Evolutionary conservation across 2,113 vertebrate genomes (phyloP), one percentile per base, ranked within the genome.

Genomic region (Oxygymnocypris stewartii): DNA sequence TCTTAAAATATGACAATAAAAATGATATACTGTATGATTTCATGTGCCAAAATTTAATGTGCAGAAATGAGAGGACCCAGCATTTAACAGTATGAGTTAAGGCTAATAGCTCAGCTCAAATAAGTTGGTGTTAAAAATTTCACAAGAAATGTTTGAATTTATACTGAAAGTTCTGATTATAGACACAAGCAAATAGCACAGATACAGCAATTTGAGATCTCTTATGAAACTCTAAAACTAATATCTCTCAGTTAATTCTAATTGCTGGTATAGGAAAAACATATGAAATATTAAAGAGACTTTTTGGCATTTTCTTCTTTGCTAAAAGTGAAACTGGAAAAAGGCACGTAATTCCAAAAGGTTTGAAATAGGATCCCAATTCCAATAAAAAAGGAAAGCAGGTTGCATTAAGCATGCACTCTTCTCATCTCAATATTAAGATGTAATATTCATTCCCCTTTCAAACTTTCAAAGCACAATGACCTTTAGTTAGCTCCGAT

Each of bases 381-480:
- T 40, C 1, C 20, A 44, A 74, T 44, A 59, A n/a, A n/a, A 59
- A 59, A 59, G 6, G 18, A 59, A 59, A 59, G 20, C 20, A 59
- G 20, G 18, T 59, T 8, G 57, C n/a, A 59, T 59, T 61, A 61
- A 61, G 23, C 20, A 61, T n/a, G 42, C 44, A 28, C 13, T 76
- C 42, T 76, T 77, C 8, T 49, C 13, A 18, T 2, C 51, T 77
- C n/a, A 77, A 9, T 18, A 77, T 31, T 51, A 57, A 84, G n/a
- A 63, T 74, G 37, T 57, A 44, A 6, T 10, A 42, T 12, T 18
- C 79, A 49, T 31, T 31, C 28, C 28, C 31, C 54, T 73, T 71
- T 69, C 14, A 80, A 63, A 61, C 31, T 47, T 82, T 8, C 63
- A 44, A 47, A 79, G 1, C 44, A n/a, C 42, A 82, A 82, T 82